Percentiles rank a stretch among this genome's conserved stretches.
phyloP scores from a whole-genome alignment of 1,140 invertebrate species.

The Drosophila kepulauana region DNA sequence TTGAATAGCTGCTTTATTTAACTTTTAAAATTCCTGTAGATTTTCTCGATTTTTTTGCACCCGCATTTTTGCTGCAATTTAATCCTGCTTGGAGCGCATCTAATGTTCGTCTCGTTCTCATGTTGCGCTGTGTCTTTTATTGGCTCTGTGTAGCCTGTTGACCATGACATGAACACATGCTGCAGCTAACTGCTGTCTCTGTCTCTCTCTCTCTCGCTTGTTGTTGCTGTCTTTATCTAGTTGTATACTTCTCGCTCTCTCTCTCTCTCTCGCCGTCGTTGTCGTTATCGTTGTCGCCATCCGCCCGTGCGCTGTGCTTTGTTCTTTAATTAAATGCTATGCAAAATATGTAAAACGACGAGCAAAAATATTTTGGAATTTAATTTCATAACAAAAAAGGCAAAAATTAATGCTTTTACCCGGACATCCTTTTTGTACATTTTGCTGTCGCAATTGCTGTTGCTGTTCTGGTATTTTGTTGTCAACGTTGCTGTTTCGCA shows the following conservation, averaged over 20 bases:
- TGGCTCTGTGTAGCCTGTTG: slow-evolving; percentile 39
- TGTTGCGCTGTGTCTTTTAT: not conserved
- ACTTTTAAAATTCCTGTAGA: too few species aligned
- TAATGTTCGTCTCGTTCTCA: slow-evolving; percentile 7
- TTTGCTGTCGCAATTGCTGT: not conserved
- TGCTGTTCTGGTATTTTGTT: slow-evolving; percentile 3
- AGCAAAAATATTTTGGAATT: slow-evolving; percentile 33
- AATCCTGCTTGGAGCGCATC: slow-evolving; percentile 7
- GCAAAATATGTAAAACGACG: slow-evolving; percentile 9
- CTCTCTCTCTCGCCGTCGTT: not conserved
- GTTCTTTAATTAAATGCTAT: slow-evolving; percentile 58
- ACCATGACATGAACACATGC: slow-evolving; percentile 56
- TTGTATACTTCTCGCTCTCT: not conserved
- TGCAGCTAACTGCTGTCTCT: slow-evolving; percentile 17
- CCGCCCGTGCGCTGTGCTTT: slow-evolving; percentile 2
- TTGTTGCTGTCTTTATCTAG: too few species aligned
- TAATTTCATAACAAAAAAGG: slow-evolving; percentile 43
- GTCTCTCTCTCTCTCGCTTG: slow-evolving; percentile 12
- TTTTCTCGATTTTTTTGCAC: too few species aligned
- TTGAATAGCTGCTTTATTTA: too few species aligned
- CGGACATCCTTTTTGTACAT: not conserved
- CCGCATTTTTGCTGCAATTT: too few species aligned
- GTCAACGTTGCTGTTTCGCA: not conserved
- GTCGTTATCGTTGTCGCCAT: not conserved
- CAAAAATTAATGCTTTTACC: slow-evolving; percentile 55